Conservation (phyloP, 30 jellyfish, hydroid and myxozoan species). For the Cassiopea andromeda region DNA sequence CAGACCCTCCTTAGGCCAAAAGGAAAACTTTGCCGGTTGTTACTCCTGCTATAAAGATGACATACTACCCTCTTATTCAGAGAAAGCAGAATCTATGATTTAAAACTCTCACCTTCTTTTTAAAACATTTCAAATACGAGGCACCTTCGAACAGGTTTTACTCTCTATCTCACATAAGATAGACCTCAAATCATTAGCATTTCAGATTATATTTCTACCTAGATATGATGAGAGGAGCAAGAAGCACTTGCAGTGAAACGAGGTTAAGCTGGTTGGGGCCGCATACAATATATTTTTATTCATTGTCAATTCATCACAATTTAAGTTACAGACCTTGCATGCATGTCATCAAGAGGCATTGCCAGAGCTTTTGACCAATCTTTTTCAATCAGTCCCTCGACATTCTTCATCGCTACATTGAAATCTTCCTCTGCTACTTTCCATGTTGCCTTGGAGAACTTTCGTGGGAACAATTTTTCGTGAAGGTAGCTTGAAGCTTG, state of each 20-base stretch:
- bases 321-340: slow-evolving; percentile 13
- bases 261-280: not conserved
- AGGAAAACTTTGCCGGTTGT: not conserved
- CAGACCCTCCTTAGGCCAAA: not conserved
- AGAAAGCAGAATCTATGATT: not conserved
- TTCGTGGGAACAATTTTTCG: slow-evolving; percentile 50
- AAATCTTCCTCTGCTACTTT: slow-evolving; percentile 50
- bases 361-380: slow-evolving; percentile 54
- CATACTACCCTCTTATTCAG: not conserved
- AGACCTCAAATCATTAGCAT: not conserved
- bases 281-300: not conserved
- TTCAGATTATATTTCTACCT: not conserved
- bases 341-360: slow-evolving; percentile 49
- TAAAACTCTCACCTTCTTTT: not conserved
- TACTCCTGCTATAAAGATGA: not conserved
- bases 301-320: not conserved
- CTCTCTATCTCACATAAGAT: not conserved
- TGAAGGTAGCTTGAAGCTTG: slow-evolving; percentile 24
- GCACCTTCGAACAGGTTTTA: not conserved
- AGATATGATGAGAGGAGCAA: not conserved
- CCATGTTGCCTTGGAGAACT: slow-evolving; percentile 44
- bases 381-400: slow-evolving; percentile 29
- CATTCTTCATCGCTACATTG: slow-evolving; percentile 39
- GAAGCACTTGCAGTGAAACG: not conserved
- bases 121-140: not conserved